Evolutionary conservation across 2,797 vertebrate species (phyloP).

Genomic region (Enteromius radiatus): DNA sequence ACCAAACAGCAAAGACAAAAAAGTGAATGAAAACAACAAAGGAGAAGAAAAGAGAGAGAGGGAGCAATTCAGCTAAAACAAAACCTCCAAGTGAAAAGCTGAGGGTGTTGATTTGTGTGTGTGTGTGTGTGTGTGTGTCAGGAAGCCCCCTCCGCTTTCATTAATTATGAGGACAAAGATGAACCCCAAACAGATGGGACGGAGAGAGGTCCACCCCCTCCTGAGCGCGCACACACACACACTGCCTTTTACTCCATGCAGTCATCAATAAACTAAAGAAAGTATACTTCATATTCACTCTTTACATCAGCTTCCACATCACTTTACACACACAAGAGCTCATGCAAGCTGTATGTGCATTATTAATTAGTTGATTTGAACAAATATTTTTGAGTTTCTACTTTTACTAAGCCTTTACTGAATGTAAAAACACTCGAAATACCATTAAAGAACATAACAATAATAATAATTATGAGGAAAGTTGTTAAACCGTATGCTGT

Average conservation of each 20-base stretch:
- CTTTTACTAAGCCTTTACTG: background rate
- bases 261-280: conserved; percentile 28
- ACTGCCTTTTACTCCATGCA: conserved; percentile 1
- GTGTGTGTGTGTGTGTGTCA: conserved; percentile 52
- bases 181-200: conserved; percentile 48
- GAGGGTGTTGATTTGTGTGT: conserved; percentile 65
- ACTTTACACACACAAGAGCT: conserved; percentile 4
- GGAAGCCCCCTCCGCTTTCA: conserved; percentile 55
- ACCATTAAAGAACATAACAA: background rate
- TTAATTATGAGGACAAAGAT: conserved; percentile 58
- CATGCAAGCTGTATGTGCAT: background rate
- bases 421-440: background rate
- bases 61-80: conserved; percentile 73
- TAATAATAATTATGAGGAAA: background rate
- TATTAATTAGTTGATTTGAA: background rate
- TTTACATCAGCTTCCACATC: background rate
- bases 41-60: conserved; percentile 53
- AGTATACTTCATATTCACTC: conserved; percentile 27
- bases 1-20: conserved; percentile 37
- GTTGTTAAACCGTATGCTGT: background rate
- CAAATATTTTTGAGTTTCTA: background rate
- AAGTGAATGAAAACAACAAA: conserved; percentile 36
- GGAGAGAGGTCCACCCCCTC: conserved; percentile 31
- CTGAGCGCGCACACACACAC: background rate
- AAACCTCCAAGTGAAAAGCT: conserved; percentile 73